phyloP scores from a whole-genome alignment of 1,140 invertebrate genomes.

The Drosophila santomea region DNA sequence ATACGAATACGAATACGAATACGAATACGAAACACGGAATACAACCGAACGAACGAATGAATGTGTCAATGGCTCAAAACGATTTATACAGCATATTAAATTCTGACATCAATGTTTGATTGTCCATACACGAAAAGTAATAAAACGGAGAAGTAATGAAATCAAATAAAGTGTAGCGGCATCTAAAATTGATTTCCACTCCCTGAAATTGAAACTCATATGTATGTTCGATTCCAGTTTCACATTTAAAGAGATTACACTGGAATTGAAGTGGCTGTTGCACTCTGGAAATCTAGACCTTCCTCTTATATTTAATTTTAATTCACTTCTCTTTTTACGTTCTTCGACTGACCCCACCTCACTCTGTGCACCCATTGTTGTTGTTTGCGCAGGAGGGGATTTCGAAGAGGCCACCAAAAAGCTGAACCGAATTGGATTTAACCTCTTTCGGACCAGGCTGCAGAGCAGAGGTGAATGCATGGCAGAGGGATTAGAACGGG shows the following conservation, averaged over 20 bases:
- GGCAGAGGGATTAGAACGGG: constrained; percentile 44
- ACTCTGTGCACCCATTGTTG: constrained; percentile 50
- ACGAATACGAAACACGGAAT: constrained; percentile 34
- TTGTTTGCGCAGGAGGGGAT: constrained; percentile 34
- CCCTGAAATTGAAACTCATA: constrained; percentile 72
- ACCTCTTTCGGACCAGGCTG: constrained; percentile 40
- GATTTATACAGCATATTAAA: constrained; percentile 83
- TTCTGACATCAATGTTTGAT: constrained; percentile 83
- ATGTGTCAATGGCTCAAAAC: constrained; percentile 83
- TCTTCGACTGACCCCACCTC: constrained; percentile 54
- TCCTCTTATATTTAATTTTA: constrained; percentile 3
- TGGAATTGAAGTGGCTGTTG: constrained; percentile 71
- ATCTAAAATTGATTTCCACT: constrained; percentile 69
- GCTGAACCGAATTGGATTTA: constrained; percentile 77
- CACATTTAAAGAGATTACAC: constrained; percentile 82
- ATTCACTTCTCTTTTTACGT: not conserved
- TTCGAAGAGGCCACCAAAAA: constrained; percentile 39
- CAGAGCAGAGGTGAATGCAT: constrained; percentile 45
- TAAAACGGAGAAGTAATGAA: constrained; percentile 37
- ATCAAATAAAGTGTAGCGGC: constrained; percentile 35
- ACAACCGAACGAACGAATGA: constrained; percentile 40
- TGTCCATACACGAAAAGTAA: constrained; percentile 52
- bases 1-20: constrained; percentile 62
- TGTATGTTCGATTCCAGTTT: constrained; percentile 65
- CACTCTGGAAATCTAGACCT: constrained; percentile 24